Evolutionary conservation across 2,797 vertebrate genomes (phyloP).

Genomic region (Acanthornis magna): DNA sequence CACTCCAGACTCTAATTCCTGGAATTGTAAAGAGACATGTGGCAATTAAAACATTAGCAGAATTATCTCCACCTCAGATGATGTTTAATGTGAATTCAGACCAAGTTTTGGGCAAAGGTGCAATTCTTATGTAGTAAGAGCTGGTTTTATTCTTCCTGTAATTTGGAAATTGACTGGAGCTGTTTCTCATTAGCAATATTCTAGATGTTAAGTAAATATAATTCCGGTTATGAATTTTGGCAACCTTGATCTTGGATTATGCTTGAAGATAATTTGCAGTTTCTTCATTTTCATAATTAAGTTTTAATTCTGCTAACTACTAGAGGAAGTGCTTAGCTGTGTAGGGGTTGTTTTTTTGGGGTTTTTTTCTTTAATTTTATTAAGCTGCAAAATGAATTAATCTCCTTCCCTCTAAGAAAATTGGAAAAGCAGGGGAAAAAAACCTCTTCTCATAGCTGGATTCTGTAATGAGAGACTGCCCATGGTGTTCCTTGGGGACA

Average conservation of each 20-base stretch:
- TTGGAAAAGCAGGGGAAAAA: not conserved
- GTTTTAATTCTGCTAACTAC: not conserved
- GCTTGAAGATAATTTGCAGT: not conserved
- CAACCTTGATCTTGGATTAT: not conserved
- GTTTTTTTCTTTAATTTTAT: not conserved
- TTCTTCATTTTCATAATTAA: not conserved
- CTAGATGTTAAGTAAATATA: not conserved
- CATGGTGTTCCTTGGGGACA: not conserved
- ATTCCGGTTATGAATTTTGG: not conserved
- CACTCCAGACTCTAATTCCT: not conserved
- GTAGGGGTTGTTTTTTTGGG: not conserved
- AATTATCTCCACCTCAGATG: not conserved
- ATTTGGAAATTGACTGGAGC: not conserved
- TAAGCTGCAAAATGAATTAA: not conserved
- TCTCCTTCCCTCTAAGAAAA: not conserved
- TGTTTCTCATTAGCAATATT: not conserved
- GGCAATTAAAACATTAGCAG: constrained; percentile 4
- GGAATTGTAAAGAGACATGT: not conserved
- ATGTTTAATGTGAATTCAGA: not conserved
- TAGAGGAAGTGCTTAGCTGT: not conserved
- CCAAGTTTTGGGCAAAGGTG: not conserved
- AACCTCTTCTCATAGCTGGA: not conserved
- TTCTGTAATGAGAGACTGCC: not conserved
- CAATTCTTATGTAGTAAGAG: not conserved
- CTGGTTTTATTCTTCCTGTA: not conserved